Base-by-base conservation (phyloP, 23 tunicate genomes). In the Halocynthia roretzi region DNA sequence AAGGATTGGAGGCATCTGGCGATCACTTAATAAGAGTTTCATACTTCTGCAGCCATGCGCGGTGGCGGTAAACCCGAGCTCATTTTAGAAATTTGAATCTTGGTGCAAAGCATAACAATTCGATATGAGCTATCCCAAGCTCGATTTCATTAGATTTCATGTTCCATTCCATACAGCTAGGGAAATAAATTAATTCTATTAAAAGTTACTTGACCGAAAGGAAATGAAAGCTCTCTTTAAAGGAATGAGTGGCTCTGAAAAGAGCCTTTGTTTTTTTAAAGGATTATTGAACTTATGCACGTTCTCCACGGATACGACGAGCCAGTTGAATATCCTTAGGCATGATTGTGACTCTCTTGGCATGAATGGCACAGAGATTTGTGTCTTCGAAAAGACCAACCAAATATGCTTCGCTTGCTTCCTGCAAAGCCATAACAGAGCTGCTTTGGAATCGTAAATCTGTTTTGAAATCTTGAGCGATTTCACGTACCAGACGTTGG, bases 311-410 rank as follows among this genome's bases (percentile, higher is more conserved):
- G 76, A 77, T 77, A 15, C 81, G 75, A 8, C 81, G 71, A 14
- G 81, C 81, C 22, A 75, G 65, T 65, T 75, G 78, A 40, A 75
- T 75, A 20, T 75, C 78, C 70, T 75, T 75, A 0, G 78, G 78
- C 78, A 75, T 75, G 78, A 75, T 75, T 8, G 78, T 75, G 61
- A 75, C 78, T 21, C 78, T 21, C 70, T 52, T 53, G 70, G 78
- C 78, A 5, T 75, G 78, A 6, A 75, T 77, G 14, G 81, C 81
- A 49, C 81, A 77, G 7, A 77, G 52, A 6, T 77, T 77, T 11
- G 82, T 50, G 75, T 91, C 97, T 78, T 91, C 97, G 75, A 91
- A 91, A 56, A 91, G 75, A 18, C 97, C 97, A 20, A 91, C 82
- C 15, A 77, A 19, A 54, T 77, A 77, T 10, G 82, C 77, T 77